phyloP scores from a whole-genome alignment of 2,888 invertebrate species.

The Acrobasis consociella region DNA sequence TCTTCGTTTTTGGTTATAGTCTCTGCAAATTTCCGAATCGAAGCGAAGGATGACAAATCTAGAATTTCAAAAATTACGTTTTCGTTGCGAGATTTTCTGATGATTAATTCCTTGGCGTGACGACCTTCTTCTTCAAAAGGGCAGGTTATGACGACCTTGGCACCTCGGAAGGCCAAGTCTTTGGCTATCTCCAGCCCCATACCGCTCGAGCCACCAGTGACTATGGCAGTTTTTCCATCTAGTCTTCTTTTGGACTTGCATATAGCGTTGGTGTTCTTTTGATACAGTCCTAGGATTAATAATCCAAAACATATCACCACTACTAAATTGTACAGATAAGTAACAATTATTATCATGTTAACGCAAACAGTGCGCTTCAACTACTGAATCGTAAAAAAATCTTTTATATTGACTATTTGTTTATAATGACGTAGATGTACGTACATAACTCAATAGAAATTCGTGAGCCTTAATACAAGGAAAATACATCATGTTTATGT shows the following conservation, averaged over 20 bases:
- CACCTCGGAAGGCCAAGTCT: constrained; percentile 34
- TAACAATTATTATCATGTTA: too few species aligned
- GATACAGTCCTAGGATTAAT: constrained; percentile 22
- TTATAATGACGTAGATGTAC: too few species aligned
- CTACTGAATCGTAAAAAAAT: too few species aligned
- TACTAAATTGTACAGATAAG: background rate
- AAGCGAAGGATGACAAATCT: constrained; percentile 86
- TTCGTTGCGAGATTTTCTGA: constrained; percentile 82
- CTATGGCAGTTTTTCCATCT: constrained; percentile 32
- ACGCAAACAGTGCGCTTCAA: too few species aligned
- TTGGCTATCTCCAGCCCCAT: constrained; percentile 35
- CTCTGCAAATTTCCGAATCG: constrained; percentile 88
- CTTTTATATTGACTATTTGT: too few species aligned
- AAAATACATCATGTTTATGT: too few species aligned
- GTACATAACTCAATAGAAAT: too few species aligned
- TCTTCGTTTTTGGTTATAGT: constrained; percentile 85
- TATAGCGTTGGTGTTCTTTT: constrained; percentile 30
- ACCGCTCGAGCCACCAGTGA: constrained; percentile 35
- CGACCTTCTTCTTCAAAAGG: constrained; percentile 33
- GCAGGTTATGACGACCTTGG: constrained; percentile 35
- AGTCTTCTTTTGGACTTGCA: constrained; percentile 33
- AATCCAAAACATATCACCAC: background rate
- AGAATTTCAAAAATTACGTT: constrained; percentile 85
- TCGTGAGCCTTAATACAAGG: too few species aligned
- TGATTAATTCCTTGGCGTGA: constrained; percentile 78